Conservation (phyloP, 1,140 invertebrate species). For the Chrysopa pallens region DNA sequence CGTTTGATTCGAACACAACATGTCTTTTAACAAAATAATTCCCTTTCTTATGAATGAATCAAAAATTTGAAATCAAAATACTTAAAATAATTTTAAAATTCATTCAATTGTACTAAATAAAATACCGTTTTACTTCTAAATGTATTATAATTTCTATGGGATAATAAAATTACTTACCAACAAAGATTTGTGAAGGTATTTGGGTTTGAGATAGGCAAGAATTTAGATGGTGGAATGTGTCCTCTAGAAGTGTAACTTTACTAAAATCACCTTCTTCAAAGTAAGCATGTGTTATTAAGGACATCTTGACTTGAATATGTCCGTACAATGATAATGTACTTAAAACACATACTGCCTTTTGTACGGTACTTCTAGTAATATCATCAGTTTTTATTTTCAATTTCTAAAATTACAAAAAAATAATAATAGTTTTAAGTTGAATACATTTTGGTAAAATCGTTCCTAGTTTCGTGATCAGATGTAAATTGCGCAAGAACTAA, state of each 20-base stretch:
- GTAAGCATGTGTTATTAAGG: conserved; percentile 90
- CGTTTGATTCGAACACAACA: too few species aligned
- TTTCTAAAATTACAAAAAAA: conserved; percentile 40
- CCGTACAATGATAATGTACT: conserved; percentile 79
- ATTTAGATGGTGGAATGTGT: conserved; percentile 87
- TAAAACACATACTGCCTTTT: conserved; percentile 84
- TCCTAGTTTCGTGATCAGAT: too few species aligned
- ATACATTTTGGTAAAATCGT: too few species aligned
- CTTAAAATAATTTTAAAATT: too few species aligned
- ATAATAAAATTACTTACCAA: conserved; percentile 36
- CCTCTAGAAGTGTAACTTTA: conserved; percentile 73
- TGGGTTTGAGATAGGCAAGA: conserved; percentile 58
- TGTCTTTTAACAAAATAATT: too few species aligned
- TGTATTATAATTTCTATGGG: neutral
- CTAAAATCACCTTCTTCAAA: conserved; percentile 91
- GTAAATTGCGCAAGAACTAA: too few species aligned
- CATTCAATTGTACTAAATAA: too few species aligned
- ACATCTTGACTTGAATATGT: conserved; percentile 86
- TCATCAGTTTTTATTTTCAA: conserved; percentile 88
- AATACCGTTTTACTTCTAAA: neutral
- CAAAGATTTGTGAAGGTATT: conserved; percentile 52
- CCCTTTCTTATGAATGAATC: too few species aligned
- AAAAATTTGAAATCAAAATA: too few species aligned
- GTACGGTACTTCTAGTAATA: conserved; percentile 87
- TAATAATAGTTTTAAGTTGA: neutral